phyloP scores from a whole-genome alignment of 2,113 vertebrate species.

The Baryphthengus martii region DNA sequence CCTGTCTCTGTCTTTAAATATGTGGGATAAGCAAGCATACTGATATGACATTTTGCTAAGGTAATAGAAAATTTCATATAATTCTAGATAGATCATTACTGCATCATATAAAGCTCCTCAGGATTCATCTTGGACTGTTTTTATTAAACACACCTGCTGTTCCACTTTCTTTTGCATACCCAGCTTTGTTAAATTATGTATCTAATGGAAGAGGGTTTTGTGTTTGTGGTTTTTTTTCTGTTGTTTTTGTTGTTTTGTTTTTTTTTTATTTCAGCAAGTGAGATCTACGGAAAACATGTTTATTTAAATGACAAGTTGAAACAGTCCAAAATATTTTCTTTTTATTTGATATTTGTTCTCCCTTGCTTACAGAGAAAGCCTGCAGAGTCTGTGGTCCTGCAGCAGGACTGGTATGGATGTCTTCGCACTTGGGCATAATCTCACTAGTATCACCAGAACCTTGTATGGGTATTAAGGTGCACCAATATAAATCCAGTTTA shows the following conservation, averaged over 20 bases:
- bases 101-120: neutral
- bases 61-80: neutral
- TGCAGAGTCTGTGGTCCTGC: neutral
- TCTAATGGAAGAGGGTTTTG: fast-evolving
- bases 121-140: neutral
- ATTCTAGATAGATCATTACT: neutral
- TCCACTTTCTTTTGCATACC: neutral
- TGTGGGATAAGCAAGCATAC: neutral
- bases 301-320: neutral
- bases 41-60: neutral
- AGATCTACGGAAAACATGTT: neutral
- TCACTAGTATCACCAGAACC: neutral
- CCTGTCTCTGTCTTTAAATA: constrained; percentile 17
- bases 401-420: neutral
- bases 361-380: neutral
- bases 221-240: neutral
- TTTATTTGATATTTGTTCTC: neutral
- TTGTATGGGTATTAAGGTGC: neutral
- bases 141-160: neutral
- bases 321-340: neutral
- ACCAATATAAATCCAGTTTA: neutral
- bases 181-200: neutral
- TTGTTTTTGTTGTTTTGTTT: neutral
- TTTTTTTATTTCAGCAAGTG: neutral
- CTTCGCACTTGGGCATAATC: neutral